A percentile compares a stretch with the other conserved stretches of the same genome.
Evolutionary conservation across 2,797 vertebrate species (phyloP).

Genomic region (Anisognathus igniventris): DNA sequence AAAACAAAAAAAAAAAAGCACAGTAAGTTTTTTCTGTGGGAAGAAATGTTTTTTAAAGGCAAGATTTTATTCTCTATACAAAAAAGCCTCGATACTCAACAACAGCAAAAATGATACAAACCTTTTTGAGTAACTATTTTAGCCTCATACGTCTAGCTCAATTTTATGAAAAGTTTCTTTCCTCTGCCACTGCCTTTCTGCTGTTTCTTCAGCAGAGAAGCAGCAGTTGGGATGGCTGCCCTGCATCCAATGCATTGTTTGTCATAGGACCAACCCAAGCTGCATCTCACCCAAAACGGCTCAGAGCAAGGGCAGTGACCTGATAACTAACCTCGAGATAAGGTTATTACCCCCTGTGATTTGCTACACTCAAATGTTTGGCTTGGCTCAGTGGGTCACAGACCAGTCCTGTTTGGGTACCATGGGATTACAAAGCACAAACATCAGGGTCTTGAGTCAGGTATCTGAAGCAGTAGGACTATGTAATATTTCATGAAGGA

Average conservation of each 20-base stretch:
- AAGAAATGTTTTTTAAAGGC: not conserved
- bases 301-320: not conserved
- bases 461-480: not conserved
- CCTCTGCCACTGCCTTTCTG: not conserved
- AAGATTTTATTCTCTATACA: not conserved
- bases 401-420: not conserved
- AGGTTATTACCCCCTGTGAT: not conserved
- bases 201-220: not conserved
- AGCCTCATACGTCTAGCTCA: not conserved
- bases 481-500: not conserved
- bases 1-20: not conserved
- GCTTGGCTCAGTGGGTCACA: not conserved
- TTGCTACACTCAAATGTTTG: not conserved
- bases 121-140: not conserved
- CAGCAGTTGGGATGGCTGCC: not conserved
- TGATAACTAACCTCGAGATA: not conserved
- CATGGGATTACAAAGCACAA: not conserved
- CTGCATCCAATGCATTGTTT: not conserved
- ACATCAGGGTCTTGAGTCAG: not conserved
- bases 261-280: fast-evolving
- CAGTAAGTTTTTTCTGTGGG: not conserved
- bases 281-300: not conserved
- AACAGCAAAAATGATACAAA: not conserved
- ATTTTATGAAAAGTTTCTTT: not conserved
- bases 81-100: not conserved